A percentile compares a stretch with the other conserved stretches of the same genome.
phyloP scores from a whole-genome alignment of 2,888 invertebrate species.

The Hyppa rectilinea region DNA sequence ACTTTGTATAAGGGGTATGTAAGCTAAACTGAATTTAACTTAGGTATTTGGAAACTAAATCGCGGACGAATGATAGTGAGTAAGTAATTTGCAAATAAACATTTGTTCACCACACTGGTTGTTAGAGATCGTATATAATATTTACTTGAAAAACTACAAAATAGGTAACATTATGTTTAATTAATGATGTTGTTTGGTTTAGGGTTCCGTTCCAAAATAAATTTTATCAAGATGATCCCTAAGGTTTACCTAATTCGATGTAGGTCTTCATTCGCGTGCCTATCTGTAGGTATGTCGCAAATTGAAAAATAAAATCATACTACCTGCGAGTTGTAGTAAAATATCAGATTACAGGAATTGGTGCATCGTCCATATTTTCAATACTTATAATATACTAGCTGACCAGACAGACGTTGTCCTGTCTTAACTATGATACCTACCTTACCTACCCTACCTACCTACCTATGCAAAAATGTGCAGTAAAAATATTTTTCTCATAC shows the following conservation, averaged over 20 bases:
- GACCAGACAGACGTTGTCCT: too few species aligned
- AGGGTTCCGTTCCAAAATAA: neutral
- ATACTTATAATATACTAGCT: too few species aligned
- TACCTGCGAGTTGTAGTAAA: neutral
- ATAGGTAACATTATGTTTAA: neutral
- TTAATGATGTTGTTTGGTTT: neutral
- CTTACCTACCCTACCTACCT: too few species aligned
- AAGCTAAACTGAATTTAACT: too few species aligned
- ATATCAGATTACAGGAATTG: neutral
- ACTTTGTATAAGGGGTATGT: too few species aligned
- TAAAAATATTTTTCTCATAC: too few species aligned
- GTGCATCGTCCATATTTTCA: neutral
- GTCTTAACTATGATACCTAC: too few species aligned
- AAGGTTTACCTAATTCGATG: neutral
- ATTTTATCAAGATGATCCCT: neutral
- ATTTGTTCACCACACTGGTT: neutral
- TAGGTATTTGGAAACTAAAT: neutral
- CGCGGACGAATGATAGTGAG: neutral
- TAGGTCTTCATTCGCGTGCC: neutral
- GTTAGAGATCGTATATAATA: neutral
- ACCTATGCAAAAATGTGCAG: too few species aligned
- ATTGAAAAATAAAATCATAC: neutral
- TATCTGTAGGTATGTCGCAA: neutral
- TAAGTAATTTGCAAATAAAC: neutral
- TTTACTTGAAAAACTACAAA: neutral